Evolutionary conservation across 1,140 invertebrate species (phyloP), one percentile per base, ranked within the genome.

Genomic region (Holotrichia oblita): DNA sequence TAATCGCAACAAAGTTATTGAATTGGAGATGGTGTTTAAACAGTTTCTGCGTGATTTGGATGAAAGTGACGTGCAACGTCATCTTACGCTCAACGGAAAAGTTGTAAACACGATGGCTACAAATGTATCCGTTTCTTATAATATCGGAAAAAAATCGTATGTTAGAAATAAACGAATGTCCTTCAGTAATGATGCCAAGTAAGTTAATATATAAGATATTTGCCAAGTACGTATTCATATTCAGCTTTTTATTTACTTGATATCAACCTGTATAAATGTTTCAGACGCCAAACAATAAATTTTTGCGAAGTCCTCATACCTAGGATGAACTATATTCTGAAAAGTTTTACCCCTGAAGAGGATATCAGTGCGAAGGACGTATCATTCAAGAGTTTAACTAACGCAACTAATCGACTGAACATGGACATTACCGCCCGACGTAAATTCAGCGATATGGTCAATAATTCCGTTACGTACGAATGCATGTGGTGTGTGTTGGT

Each of bases 301-400:
- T 76, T 76, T 24, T 76, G 75, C 27, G 41, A 76, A 76, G 48
- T 55, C 12, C 8, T 76, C n/a, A 55, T 55, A 48, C 75, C 75
- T 14, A 48, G 22, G 10, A 27, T 55, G 17, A n/a, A 17, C 17
- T 76, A 24, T 76, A 24, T 42, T 8, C 12, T 76, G 7, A n/a
- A 55, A 10, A 42, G 20, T 10, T 76, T 76, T 76, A 55, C 17
- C 4, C 42, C 44, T 1, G 75, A 22, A 55, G 42, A 76, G 48
- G 44, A 55, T 20, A 8, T 14, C 6, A 14, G 6, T 1, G 22
- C 12, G 12, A 14, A 22, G 8, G 27, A 20, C 2, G 20, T 34
- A 9, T 22, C 17, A 20, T 76, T 76, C 40, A 76, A 24, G 27
- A 55, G 44, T 48, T 76, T 76, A 27, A 48, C 7, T n/a, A 9